These are phyloP conservation scores for Paragorgia papillata DNA, from an alignment of 92 coral and sea anemone genomes.

Conservation along the genomic window DNA sequence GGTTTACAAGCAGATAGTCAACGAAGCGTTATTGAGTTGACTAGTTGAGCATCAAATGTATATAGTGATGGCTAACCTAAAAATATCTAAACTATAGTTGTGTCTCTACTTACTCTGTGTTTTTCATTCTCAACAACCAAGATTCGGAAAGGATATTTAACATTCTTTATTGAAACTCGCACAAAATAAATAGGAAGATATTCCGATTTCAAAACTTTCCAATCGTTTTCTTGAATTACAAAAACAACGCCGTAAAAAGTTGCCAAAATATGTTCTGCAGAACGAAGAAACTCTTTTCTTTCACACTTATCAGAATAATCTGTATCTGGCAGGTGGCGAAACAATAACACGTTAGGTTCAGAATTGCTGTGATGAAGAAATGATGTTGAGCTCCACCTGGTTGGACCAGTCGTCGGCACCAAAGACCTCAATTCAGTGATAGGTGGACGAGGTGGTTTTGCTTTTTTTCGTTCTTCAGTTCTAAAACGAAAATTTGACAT, in stretches of 20 bases:
- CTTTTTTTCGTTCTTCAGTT: not conserved
- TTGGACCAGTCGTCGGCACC: not conserved
- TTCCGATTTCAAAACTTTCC: conserved; percentile 34
- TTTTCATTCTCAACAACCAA: conserved; percentile 68
- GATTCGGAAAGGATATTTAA: conserved; percentile 87
- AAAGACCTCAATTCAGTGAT: not conserved
- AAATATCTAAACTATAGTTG: no score
- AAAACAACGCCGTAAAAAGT: conserved; percentile 35
- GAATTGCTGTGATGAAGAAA: conserved; percentile 1
- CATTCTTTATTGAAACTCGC: conserved; percentile 77
- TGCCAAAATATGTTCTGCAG: conserved; percentile 35
- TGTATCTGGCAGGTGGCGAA: conserved; percentile 7
- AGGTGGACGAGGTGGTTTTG: conserved; percentile 27
- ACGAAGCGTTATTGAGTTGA: no score
- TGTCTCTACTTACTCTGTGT: conserved; percentile 28
- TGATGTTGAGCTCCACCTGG: conserved; percentile 12
- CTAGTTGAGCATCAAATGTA: no score
- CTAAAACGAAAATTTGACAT: no score
- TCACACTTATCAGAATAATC: not conserved
- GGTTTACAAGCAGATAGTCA: no score
- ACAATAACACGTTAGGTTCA: not conserved
- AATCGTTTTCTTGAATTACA: conserved; percentile 25
- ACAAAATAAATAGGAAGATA: conserved; percentile 84
- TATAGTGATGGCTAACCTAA: no score
- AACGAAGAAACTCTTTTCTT: conserved; percentile 33